Base-by-base conservation (phyloP, 1,140 invertebrate genomes). In the Pararge aegeria region DNA sequence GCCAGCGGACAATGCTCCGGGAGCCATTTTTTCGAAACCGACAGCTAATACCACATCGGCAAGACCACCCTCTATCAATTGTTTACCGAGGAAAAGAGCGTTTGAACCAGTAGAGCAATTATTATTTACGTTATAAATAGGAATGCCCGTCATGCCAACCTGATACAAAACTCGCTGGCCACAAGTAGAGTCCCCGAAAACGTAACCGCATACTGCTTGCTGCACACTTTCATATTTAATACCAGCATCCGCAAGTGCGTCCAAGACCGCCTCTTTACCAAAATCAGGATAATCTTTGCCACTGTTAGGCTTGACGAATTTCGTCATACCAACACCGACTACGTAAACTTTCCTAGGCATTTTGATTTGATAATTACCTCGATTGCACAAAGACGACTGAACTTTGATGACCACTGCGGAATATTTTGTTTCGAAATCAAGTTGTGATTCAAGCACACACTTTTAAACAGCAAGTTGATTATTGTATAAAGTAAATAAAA, bases 21-120 rank as follows among this genome's bases (percentile, higher is more conserved):
- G 92, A 70, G 98, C 94, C 98, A 99, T 99, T 90, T 99, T 99
- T 78, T 99, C 98, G 87, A 99, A 99, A 3, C 98, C 98, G 42
- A 99, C 79, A 15, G 98, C 98, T 34, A 99, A 85, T 0, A 96
- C 95, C 83, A 98, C 98, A 78, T 99, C 94, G 13, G 93, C 92
- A 66, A 94, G 91, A 9, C 97, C 97, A 68, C 95, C 93, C 90
- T 97, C 94, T 15, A 99, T 91, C 6, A 98, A 92, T 83, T 99
- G 97, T 79, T 98, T 98, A 0, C 94, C 97, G 74, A 99, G 89
- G 59, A 94, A 93, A 0, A 99, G 81, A 2, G 98, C 98, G 52
- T 96, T 97, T 0, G 98, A 97, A 9, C 98, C 98, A 15, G 97
- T 99, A 0, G 98, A 95, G 80, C 98, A 99, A 78, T 99, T 99